A percentile compares a stretch with the other conserved stretches of the same genome.
phyloP scores from a whole-genome alignment of 2,113 vertebrate genomes.

The Nematolebias whitei region DNA sequence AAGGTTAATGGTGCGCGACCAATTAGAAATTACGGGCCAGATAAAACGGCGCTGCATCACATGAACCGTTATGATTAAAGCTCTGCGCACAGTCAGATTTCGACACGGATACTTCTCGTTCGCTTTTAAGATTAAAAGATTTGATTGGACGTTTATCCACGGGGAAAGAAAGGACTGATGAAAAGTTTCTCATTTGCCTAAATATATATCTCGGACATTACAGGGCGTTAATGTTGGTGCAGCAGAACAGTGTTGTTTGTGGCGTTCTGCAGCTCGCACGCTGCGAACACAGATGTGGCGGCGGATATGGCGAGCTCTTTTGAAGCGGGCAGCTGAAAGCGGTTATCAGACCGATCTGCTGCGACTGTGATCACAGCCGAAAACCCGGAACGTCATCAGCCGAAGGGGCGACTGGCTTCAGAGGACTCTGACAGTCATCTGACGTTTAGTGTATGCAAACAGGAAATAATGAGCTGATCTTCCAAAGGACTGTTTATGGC shows the following conservation, averaged over 20 bases:
- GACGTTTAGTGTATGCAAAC: conserved; percentile 13
- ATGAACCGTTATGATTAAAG: conserved; percentile 38
- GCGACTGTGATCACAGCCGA: conserved; percentile 36
- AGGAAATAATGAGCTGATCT: not conserved
- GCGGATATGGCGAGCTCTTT: conserved; percentile 18
- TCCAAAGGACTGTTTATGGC: not conserved
- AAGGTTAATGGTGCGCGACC: conserved; percentile 65
- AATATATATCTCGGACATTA: conserved; percentile 15
- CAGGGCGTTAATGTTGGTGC: conserved; percentile 15
- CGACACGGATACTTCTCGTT: conserved; percentile 14
- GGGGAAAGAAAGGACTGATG: conserved; percentile 13
- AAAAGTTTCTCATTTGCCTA: not conserved
- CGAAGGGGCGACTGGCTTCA: not conserved
- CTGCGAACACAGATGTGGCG: conserved; percentile 15
- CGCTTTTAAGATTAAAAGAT: conserved; percentile 17
- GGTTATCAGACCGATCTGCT: conserved; percentile 11
- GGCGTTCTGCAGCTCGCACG: conserved; percentile 34
- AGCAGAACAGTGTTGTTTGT: conserved; percentile 21
- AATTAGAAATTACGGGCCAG: conserved; percentile 36
- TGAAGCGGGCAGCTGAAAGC: conserved; percentile 22
- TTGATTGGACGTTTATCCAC: conserved; percentile 18
- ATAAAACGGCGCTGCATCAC: conserved; percentile 19
- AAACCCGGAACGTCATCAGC: conserved; percentile 20
- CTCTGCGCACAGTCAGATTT: conserved; percentile 7
- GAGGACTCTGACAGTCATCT: conserved; percentile 1